phyloP scores from a whole-genome alignment of 2,888 invertebrate species.

The Cheilosia grossa region DNA sequence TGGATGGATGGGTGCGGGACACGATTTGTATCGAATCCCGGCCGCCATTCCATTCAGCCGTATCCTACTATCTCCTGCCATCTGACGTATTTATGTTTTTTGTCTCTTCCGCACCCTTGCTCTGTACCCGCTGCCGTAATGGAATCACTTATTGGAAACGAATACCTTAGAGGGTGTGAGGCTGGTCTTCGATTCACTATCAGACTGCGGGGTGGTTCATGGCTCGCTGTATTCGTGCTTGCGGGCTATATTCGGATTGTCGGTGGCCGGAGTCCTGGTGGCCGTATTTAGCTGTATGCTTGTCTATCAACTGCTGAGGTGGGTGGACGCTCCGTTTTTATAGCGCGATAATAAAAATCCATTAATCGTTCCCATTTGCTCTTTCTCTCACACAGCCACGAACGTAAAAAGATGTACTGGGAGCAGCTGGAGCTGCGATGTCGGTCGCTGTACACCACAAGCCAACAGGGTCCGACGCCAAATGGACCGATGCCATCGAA shows the following conservation, averaged over 20 bases:
- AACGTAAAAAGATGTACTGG: constrained; percentile 97
- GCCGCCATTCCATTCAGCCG: constrained; percentile 31
- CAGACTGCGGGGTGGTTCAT: constrained; percentile 95
- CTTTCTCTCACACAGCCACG: constrained; percentile 86
- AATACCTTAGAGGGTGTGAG: constrained; percentile 85
- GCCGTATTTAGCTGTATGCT: constrained; percentile 97
- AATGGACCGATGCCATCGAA: constrained; percentile 80
- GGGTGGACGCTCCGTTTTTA: constrained; percentile 71
- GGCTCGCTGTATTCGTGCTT: constrained; percentile 94
- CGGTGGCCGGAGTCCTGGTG: constrained; percentile 94
- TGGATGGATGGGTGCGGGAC: constrained; percentile 42
- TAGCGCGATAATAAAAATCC: constrained; percentile 38
- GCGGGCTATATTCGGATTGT: constrained; percentile 94
- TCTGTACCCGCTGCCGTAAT: constrained; percentile 30
- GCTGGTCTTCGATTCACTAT: constrained; percentile 93
- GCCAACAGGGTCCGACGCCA: constrained; percentile 80
- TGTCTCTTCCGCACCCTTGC: constrained; percentile 2
- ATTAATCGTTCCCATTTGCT: constrained; percentile 42
- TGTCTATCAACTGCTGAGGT: constrained; percentile 93
- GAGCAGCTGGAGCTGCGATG: constrained; percentile 94
- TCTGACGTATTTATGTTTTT: constrained; percentile 60
- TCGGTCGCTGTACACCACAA: constrained; percentile 88
- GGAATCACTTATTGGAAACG: constrained; percentile 63
- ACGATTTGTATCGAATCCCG: constrained; percentile 56
- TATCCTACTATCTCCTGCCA: neutral